Conservation (phyloP, 2,113 vertebrate genomes). For the Panurus biarmicus region DNA sequence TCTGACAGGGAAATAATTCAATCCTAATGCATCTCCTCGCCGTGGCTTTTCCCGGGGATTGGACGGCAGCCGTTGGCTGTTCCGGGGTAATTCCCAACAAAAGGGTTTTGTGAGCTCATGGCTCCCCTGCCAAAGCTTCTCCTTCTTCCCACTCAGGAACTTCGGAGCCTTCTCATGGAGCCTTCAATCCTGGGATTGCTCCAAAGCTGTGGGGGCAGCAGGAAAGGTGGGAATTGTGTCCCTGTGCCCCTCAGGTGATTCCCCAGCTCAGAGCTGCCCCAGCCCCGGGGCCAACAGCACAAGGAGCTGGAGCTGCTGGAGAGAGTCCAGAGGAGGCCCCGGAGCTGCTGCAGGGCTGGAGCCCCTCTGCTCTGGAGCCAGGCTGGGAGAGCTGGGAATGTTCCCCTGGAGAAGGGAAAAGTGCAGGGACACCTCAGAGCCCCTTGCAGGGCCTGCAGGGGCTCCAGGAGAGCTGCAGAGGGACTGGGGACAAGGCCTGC, state of each 20-base stretch:
- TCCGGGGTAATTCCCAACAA: not conserved
- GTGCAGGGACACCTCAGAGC: too few relatives aligned
- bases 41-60: not conserved
- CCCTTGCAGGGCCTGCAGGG: too few relatives aligned
- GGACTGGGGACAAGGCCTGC: too few relatives aligned
- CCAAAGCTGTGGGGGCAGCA: not conserved
- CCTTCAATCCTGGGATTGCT: not conserved
- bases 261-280: not conserved
- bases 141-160: not conserved
- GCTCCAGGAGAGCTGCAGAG: too few relatives aligned
- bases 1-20: not conserved
- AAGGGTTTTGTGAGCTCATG: not conserved
- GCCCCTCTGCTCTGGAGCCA: too few relatives aligned
- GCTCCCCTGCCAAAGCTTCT: not conserved
- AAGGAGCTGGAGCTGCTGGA: not conserved
- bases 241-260: not conserved
- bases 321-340: not conserved
- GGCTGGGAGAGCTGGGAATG: too few relatives aligned
- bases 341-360: not conserved
- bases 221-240: not conserved
- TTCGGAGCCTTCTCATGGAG: not conserved
- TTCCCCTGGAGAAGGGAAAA: too few relatives aligned
- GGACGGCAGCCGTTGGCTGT: too few relatives aligned
- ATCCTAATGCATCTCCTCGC: not conserved
- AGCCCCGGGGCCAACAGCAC: rapidly evolving